These are phyloP conservation scores for Rhagophthalmus giganteus DNA, from an alignment of 2,888 invertebrate genomes.

Conservation along the genomic window DNA sequence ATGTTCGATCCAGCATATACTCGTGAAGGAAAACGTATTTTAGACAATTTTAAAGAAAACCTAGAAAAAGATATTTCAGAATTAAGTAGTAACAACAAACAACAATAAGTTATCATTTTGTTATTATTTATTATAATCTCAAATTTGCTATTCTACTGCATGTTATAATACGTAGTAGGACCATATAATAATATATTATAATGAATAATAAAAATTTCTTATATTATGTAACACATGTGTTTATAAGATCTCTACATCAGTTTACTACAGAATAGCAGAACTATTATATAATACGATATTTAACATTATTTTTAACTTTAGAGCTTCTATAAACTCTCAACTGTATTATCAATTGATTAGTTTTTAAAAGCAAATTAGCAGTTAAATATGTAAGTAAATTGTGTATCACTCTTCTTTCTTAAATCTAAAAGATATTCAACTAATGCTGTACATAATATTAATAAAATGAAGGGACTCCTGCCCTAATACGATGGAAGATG, in stretches of 20 bases:
- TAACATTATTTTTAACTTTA: conserved; percentile 6
- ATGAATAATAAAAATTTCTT: conserved; percentile 31
- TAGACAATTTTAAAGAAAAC: conserved; percentile 25
- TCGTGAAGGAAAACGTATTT: conserved; percentile 58
- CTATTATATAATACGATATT: conserved; percentile 10
- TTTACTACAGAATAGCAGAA: conserved; percentile 26
- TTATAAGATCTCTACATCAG: conserved; percentile 16
- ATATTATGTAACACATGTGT: not conserved
- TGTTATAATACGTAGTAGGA: conserved; percentile 34
- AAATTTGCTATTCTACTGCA: conserved; percentile 36
- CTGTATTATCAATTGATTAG: conserved; percentile 21
- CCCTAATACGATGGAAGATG: conserved; percentile 33
- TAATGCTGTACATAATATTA: conserved; percentile 46
- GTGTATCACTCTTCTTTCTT: conserved; percentile 38
- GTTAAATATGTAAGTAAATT: conserved; percentile 19
- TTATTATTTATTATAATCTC: conserved; percentile 25
- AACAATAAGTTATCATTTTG: not conserved
- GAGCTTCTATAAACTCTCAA: conserved; percentile 25
- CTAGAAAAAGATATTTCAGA: too few relatives aligned
- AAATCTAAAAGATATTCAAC: conserved; percentile 36
- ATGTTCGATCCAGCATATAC: conserved; percentile 70
- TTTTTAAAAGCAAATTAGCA: conserved; percentile 26
- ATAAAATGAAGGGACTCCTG: conserved; percentile 22
- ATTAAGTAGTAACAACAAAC: not conserved
- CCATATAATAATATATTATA: conserved; percentile 34